A percentile compares a stretch with the other conserved stretches of the same genome.
Evolutionary conservation across 2,888 invertebrate species (phyloP).

Genomic region (Agrilus biguttatus): DNA sequence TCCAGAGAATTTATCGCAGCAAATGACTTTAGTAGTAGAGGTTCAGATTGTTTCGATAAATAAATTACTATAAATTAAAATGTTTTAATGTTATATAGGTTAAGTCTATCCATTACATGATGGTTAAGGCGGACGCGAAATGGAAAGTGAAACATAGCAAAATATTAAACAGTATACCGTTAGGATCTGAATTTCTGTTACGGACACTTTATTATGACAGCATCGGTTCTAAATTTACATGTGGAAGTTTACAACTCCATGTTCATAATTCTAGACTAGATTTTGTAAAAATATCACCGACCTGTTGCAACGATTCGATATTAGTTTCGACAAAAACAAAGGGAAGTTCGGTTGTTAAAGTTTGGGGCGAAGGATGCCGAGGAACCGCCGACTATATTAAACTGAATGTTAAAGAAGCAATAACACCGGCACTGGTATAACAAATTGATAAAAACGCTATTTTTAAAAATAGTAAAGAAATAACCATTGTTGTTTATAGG

Average conservation of each 20-base stretch:
- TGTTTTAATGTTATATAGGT: slow-evolving; percentile 17
- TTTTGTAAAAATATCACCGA: slow-evolving; percentile 27
- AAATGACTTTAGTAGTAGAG: slow-evolving; percentile 35
- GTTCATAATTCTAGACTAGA: slow-evolving; percentile 35
- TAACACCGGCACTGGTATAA: slow-evolving; percentile 23
- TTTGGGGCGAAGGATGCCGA: slow-evolving; percentile 28
- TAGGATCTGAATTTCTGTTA: slow-evolving; percentile 36
- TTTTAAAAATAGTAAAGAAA: not conserved
- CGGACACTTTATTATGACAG: slow-evolving; percentile 39
- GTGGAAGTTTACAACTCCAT: slow-evolving; percentile 33
- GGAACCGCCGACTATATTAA: slow-evolving; percentile 30
- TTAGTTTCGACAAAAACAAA: slow-evolving; percentile 30
- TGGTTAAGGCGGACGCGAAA: slow-evolving; percentile 23
- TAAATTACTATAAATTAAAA: not conserved
- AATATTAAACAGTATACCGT: slow-evolving; percentile 26
- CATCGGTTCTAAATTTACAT: slow-evolving; percentile 37
- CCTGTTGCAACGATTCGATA: slow-evolving; percentile 34
- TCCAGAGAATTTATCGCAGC: slow-evolving; percentile 37
- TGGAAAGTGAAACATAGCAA: slow-evolving; percentile 21
- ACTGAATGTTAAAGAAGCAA: slow-evolving; percentile 26
- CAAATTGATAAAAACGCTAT: not conserved
- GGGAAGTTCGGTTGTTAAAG: slow-evolving; percentile 38
- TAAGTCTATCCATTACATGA: slow-evolving; percentile 33
- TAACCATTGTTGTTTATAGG: slow-evolving; percentile 14
- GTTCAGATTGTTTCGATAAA: slow-evolving; percentile 19